Evolutionary conservation across 2,113 vertebrate species (phyloP), one percentile per base, ranked within the genome.

Genomic region (Circaetus gallicus): DNA sequence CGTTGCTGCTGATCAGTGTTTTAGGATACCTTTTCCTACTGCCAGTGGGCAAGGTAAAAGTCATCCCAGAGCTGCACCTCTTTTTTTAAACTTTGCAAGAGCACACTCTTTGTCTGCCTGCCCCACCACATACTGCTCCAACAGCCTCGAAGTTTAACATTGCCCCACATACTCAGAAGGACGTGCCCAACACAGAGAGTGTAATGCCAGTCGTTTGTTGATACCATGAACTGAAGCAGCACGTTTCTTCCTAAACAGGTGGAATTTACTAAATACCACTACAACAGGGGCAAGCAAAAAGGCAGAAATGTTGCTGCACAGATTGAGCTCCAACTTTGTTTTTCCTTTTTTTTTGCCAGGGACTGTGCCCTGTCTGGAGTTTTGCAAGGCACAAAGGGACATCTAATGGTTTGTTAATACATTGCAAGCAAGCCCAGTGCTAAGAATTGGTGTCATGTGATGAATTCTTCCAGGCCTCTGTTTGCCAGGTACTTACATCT

Each of bases 331-430:
- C 31, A 76, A 22, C 4, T 83, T 80, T 45, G 4, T 34, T 72
- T 40, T 26, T 34, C 29, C 4, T 17, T 7, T 14, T 71, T 45
- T n/a, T 55, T n/a, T 22, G 6, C 22, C 24, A 40, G 49, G 24
- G 25, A n/a, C 26, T 38, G 2, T 79, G 50, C 12, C 65, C 45
- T 63, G 4, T 65, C 40, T 85, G n/a, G 56, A 85, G 12, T 40
- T 94, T 89, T 85, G 31, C 28, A 86, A 87, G 25, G 49, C 45
- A 43, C 82, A 53, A 96, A 95, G 74, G 71, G 93, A 94, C 94
- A 94, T 85, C 93, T 94, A 91, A 95, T 73, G 53, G 83, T 65
- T 95, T 92, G 20, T 76, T 92, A 76, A 82, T 43, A 95, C 66
- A 93, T 59, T 96, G 70, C 81, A 94, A 91, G 86, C 36, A 87